A percentile compares a stretch with the other conserved stretches of the same genome.
Evolutionary conservation across 92 coral and sea anemone genomes (phyloP).

Genomic region (Epizoanthus scotinus): DNA sequence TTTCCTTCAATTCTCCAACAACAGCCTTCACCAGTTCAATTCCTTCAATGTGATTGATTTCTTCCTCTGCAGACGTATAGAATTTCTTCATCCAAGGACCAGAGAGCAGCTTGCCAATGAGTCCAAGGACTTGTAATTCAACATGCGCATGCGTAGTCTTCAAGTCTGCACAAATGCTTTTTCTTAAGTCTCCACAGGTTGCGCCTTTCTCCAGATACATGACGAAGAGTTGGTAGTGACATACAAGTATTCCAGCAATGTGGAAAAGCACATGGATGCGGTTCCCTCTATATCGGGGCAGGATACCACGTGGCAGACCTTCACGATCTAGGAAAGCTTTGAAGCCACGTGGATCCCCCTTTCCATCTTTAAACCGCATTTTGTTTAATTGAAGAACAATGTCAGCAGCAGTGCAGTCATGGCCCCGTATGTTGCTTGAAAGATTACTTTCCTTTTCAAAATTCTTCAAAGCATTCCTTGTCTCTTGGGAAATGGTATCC

Average conservation of each 20-base stretch:
- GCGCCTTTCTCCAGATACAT: constrained; percentile 15
- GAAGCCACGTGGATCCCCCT: constrained; percentile 28
- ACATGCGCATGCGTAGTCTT: neutral
- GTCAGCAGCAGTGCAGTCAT: constrained; percentile 17
- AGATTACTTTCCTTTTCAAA: neutral
- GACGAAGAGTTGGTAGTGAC: neutral
- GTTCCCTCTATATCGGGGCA: constrained; percentile 10
- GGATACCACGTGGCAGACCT: constrained; percentile 12
- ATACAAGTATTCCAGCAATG: constrained; percentile 22
- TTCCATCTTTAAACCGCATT: constrained; percentile 14
- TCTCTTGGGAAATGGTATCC: constrained; percentile 1
- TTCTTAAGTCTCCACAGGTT: constrained; percentile 6
- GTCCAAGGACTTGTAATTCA: constrained; percentile 18
- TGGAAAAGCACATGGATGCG: neutral
- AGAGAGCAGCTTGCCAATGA: constrained; percentile 1
- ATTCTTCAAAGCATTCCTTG: neutral
- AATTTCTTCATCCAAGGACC: constrained; percentile 10
- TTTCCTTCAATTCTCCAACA: neutral
- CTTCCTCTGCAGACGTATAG: neutral
- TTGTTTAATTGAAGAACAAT: neutral
- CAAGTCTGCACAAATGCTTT: neutral
- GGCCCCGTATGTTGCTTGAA: neutral
- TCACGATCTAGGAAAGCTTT: constrained; percentile 7
- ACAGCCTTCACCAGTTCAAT: constrained; percentile 8
- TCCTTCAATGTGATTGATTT: neutral